These are phyloP conservation scores for Scolopax rusticola DNA, from an alignment of 2,797 vertebrate genomes.

Conservation along the genomic window DNA sequence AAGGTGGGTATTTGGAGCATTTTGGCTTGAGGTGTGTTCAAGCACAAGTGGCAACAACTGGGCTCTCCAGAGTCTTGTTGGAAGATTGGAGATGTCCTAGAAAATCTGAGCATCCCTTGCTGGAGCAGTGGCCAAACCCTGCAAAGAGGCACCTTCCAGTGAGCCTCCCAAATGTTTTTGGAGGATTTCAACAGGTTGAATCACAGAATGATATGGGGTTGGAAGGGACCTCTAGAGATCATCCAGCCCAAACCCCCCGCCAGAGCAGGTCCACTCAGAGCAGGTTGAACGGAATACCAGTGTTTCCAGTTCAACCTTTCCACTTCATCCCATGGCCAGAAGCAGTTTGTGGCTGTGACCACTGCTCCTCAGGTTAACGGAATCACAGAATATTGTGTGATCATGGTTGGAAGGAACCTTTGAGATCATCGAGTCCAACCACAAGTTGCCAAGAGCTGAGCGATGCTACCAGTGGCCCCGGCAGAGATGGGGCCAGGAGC, in stretches of 20 bases:
- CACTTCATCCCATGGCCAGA: rapidly evolving
- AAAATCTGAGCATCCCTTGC: neutral
- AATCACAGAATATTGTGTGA: too few relatives aligned
- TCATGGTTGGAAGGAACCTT: too few relatives aligned
- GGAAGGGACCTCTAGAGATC: too few relatives aligned
- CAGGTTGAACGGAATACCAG: neutral
- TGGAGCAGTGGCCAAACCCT: neutral
- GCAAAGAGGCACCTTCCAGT: neutral
- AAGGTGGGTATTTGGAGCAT: neutral
- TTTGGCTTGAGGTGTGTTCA: rapidly evolving
- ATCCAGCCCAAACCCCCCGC: too few relatives aligned
- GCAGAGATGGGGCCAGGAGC: conserved; percentile 38
- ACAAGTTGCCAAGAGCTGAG: neutral
- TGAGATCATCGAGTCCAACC: too few relatives aligned
- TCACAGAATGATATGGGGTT: too few relatives aligned
- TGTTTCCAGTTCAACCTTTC: neutral
- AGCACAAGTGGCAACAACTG: neutral
- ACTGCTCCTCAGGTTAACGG: rapidly evolving
- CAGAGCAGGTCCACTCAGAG: too few relatives aligned
- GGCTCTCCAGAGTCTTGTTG: too few relatives aligned
- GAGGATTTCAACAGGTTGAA: neutral
- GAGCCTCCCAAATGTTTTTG: neutral
- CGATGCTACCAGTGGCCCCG: neutral
- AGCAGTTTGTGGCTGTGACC: neutral
- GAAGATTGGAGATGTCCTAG: neutral